Conservation (phyloP, 2,113 vertebrate genomes). For the Crotophaga sulcirostris region DNA sequence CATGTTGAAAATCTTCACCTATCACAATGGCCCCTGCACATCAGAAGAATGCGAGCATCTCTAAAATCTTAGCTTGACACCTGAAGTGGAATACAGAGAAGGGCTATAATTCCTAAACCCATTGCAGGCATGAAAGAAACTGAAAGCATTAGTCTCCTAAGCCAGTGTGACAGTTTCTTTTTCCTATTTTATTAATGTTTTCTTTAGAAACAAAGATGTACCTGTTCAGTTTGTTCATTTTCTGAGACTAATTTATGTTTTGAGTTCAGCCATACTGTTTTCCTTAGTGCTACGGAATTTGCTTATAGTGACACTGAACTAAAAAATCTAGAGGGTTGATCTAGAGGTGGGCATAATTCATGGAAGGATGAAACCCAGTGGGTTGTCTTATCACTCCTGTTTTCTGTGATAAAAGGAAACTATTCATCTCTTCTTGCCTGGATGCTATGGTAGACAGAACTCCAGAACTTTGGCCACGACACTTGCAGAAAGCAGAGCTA, state of each 20-base stretch:
- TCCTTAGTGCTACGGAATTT: not conserved
- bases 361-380: not conserved
- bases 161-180: not conserved
- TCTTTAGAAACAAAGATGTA: not conserved
- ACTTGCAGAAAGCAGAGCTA: not conserved
- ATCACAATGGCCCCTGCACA: accelerated
- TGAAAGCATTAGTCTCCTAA: not conserved
- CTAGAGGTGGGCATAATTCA: not conserved
- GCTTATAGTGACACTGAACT: not conserved
- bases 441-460: not conserved
- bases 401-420: not conserved
- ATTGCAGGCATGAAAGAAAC: not conserved
- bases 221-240: constrained; percentile 11
- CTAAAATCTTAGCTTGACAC: not conserved
- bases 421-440: not conserved
- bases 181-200: constrained; percentile 2
- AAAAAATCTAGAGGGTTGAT: not conserved
- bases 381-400: not conserved
- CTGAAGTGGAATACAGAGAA: not conserved
- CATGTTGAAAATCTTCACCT: not conserved
- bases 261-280: not conserved
- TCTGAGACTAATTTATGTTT: constrained; percentile 19
- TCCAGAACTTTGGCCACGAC: not conserved
- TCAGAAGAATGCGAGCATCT: not conserved
- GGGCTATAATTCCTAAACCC: not conserved